These are phyloP conservation scores for Crenuchus spilurus DNA, from an alignment of 2,797 vertebrate species.

Conservation along the genomic window DNA sequence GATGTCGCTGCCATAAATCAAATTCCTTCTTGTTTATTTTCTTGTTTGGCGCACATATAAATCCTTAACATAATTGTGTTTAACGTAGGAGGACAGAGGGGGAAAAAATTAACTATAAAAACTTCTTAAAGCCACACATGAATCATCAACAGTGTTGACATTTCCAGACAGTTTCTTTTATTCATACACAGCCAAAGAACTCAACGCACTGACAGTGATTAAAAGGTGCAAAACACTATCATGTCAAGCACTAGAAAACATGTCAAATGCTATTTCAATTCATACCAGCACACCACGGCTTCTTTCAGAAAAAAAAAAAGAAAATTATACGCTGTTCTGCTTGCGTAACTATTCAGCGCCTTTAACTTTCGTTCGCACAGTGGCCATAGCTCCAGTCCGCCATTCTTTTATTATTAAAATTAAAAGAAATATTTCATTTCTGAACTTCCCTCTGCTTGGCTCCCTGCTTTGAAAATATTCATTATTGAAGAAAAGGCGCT, in stretches of 20 bases:
- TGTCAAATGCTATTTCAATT: background rate
- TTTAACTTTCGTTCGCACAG: background rate
- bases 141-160: slow-evolving; percentile 17
- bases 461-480: slow-evolving; percentile 26
- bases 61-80: slow-evolving; percentile 32
- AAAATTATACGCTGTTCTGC: background rate
- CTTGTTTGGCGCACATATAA: slow-evolving; percentile 4
- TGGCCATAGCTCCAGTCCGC: background rate
- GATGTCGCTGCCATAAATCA: slow-evolving; percentile 10
- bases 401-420: slow-evolving; percentile 13
- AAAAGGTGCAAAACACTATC: slow-evolving; percentile 27
- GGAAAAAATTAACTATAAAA: background rate
- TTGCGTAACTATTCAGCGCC: background rate
- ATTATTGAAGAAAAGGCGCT: slow-evolving; percentile 39
- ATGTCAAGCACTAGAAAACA: background rate
- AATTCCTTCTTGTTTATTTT: slow-evolving; percentile 30
- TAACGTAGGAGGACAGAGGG: slow-evolving; percentile 8
- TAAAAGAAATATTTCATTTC: slow-evolving; percentile 18
- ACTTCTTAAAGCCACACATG: slow-evolving; percentile 4
- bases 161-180: slow-evolving; percentile 1
- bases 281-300: background rate
- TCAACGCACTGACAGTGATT: background rate
- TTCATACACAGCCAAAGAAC: slow-evolving; percentile 4
- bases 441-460: background rate
- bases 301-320: background rate